Base-by-base conservation (phyloP, 2,797 vertebrate species). In the Austrolebias charrua region DNA sequence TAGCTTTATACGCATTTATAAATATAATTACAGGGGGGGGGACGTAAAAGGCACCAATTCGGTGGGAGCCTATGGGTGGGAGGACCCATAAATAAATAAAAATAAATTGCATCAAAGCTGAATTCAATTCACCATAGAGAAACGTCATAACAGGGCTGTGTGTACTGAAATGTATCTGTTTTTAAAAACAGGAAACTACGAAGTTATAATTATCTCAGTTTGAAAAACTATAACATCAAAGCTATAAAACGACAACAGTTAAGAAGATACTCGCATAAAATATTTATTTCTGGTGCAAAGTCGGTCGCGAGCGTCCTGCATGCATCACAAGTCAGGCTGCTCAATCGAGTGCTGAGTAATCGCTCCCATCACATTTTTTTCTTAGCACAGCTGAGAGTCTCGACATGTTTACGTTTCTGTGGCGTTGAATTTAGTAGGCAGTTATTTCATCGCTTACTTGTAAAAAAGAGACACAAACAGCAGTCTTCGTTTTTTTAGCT, bases 71-170 rank as follows among this genome's bases (percentile, higher is more conserved):
- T n/a, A n/a, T n/a, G n/a, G n/a, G n/a, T n/a, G n/a, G n/a, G n/a
- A n/a, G n/a, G n/a, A n/a, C n/a, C n/a, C n/a, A n/a, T 24, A 33
- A 33, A 33, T 33, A 33, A 6, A 33, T 6, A 33, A 33, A 40
- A 40, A 40, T 7, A 4, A 9, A 11, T 5, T 16, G 38, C 38
- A 40, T 33, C 24, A 20, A 28, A 47, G n/a, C 42, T 72, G 15
- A 40, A 16, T 53, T 71, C 28, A 40, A 16, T 53, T 71, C 28
- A 38, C 51, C 11, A 28, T 76, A 85, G 10, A 83, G 84, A 88
- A 85, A 44, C 40, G 48, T 35, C 80, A 84, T 40, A 73, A 87
- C 88, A 81, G 74, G 71, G 46, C 62, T 87, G 80, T 85, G 55
- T 63, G 1, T 11, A 33, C 24, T 56, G 5, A 51, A 60, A 63